Evolutionary conservation across 2,888 invertebrate species (phyloP).

Genomic region (Anaspis maculata): DNA sequence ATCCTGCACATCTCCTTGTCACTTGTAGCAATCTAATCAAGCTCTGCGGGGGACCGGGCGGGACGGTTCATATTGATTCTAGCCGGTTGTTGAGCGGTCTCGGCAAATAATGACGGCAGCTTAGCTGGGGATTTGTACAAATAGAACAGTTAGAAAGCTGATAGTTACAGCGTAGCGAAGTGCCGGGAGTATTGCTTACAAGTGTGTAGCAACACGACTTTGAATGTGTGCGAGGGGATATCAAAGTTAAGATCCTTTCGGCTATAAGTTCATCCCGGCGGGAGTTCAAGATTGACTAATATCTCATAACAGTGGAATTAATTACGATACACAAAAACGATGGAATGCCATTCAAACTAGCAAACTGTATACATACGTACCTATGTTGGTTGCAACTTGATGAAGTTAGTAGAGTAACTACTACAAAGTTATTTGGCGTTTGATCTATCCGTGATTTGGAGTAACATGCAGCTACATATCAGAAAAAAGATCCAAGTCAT

Average conservation of each 20-base stretch:
- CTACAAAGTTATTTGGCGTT: no score
- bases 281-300: conserved; percentile 14
- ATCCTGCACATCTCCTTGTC: conserved; percentile 16
- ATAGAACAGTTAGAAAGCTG: conserved; percentile 12
- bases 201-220: conserved; percentile 16
- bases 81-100: conserved; percentile 13
- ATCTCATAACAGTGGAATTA: conserved; percentile 15
- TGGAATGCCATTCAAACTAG: no score
- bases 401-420: no score
- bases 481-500: no score
- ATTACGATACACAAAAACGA: no score
- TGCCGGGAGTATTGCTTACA: conserved; percentile 15
- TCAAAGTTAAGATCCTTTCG: conserved; percentile 11
- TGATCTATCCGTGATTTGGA: no score
- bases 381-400: no score
- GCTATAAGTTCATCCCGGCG: conserved; percentile 9
- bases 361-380: no score
- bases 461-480: no score
- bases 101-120: conserved; percentile 12
- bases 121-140: conserved; percentile 15
- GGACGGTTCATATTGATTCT: conserved; percentile 19
- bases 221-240: conserved; percentile 11
- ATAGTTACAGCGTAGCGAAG: conserved; percentile 11
- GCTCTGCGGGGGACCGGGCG: no score
- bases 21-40: conserved; percentile 20